phyloP scores from a whole-genome alignment of 2,113 vertebrate species.

The Caranx ignobilis region DNA sequence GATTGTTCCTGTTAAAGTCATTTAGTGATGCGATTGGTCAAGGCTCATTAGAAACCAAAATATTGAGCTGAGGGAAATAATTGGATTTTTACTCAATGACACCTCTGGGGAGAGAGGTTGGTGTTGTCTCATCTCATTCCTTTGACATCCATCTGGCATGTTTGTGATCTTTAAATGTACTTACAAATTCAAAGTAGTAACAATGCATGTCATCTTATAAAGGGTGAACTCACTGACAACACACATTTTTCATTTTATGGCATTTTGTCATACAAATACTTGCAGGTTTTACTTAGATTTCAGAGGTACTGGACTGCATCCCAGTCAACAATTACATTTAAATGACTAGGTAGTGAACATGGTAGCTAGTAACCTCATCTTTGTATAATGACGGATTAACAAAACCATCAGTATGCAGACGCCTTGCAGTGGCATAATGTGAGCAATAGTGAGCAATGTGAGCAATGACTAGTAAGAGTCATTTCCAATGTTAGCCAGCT shows the following conservation, averaged over 20 bases:
- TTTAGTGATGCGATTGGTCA: slow-evolving; percentile 57
- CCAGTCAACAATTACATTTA: neutral
- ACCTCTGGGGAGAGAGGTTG: slow-evolving; percentile 33
- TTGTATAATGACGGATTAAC: neutral
- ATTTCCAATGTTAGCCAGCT: neutral
- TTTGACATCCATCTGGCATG: slow-evolving; percentile 36
- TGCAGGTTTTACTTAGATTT: neutral
- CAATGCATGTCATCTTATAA: slow-evolving; percentile 23
- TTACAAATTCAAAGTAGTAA: slow-evolving; percentile 19
- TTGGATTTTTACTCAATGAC: slow-evolving; percentile 43
- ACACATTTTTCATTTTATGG: neutral
- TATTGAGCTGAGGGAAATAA: slow-evolving; percentile 50
- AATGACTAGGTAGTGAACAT: neutral
- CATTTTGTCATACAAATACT: neutral
- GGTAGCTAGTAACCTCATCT: neutral
- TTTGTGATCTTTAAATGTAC: slow-evolving; percentile 41
- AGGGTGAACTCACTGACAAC: neutral
- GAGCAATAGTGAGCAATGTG: too few species aligned
- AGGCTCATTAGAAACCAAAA: slow-evolving; percentile 56
- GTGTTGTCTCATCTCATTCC: slow-evolving; percentile 45
- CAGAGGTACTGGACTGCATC: neutral
- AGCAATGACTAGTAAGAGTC: too few species aligned
- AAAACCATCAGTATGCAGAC: neutral
- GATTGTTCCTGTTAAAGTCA: slow-evolving; percentile 58
- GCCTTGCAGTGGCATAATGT: too few species aligned